Evolutionary conservation across 2,797 vertebrate species (phyloP), one percentile per base, ranked within the genome.

Genomic region (Acanthornis magna): DNA sequence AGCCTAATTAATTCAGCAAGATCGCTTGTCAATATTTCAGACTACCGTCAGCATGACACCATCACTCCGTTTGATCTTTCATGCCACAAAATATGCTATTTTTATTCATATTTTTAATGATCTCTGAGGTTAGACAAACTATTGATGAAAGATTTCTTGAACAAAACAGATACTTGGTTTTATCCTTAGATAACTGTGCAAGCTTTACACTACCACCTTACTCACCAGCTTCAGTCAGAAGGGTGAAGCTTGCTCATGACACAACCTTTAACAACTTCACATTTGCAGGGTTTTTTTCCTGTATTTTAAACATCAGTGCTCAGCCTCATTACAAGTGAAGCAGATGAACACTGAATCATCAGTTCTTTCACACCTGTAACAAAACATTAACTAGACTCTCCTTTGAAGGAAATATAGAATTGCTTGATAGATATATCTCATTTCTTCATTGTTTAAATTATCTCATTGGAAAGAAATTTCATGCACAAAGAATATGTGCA

Each of bases 361-460:
- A 72, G 68, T 79, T 83, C 90, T 94, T 95, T 82, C 83, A 90
- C 71, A 90, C 32, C 47, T 92, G 40, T 55, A 38, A 79, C 53
- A 85, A 94, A 89, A 58, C 50, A 88, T 72, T 53, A 91, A 48
- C 70, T 40, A 57, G 40, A 47, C 16, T 90, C 18, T 47, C 25
- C 34, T 84, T 62, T 60, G 63, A 88, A 84, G 40, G 61, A 74
- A 50, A 74, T 71, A 36, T 1, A 71, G 68, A 74, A 91, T 66
- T 61, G 50, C 32, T 74, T 16, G 16, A 61, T 78, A 61, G 43
- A 57, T 43, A 47, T 48, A 55, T 79, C 86, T 78, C 43, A 66
- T 92, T 94, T 93, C 60, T 79, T 96, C 75, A 22, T 81, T 90
- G 82, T 92, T 94, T 91, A 80, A 96, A 95, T 93, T 89, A 84